A percentile compares a stretch with the other conserved stretches of the same genome.
Evolutionary conservation across 2,797 vertebrate species (phyloP).

Genomic region (Xenentodon cancila): DNA sequence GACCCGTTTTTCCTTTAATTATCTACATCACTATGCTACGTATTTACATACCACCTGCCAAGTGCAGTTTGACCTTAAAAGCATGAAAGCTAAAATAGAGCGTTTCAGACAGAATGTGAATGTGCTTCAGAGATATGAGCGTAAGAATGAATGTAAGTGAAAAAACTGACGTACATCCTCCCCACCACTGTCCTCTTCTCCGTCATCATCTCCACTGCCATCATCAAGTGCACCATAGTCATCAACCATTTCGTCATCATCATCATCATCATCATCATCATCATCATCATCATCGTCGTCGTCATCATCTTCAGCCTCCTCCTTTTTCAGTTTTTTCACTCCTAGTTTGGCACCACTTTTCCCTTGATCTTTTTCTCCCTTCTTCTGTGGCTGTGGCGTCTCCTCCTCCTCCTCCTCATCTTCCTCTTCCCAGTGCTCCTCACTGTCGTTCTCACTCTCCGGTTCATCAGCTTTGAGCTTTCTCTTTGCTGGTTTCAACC

Average conservation of each 20-base stretch:
- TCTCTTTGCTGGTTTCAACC: constrained; percentile 79
- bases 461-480: constrained; percentile 74
- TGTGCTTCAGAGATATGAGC: no score
- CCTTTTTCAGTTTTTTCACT: constrained; percentile 70
- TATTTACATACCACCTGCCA: no score
- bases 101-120: no score
- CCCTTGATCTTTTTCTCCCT: constrained; percentile 50
- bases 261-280: constrained; percentile 69
- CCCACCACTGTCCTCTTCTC: constrained; percentile 77
- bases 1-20: no score
- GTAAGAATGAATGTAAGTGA: no score
- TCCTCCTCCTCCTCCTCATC: constrained; percentile 61
- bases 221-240: constrained; percentile 80
- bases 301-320: constrained; percentile 62
- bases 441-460: constrained; percentile 71
- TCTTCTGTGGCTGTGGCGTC: constrained; percentile 3
- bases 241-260: constrained; percentile 80
- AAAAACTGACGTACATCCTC: constrained; percentile 74
- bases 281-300: constrained; percentile 47
- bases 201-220: constrained; percentile 77
- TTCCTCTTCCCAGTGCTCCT: constrained; percentile 75
- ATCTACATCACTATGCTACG: no score
- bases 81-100: no score
- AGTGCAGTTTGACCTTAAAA: no score
- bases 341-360: constrained; percentile 55